Percentiles rank a stretch among this genome's conserved stretches.
Conservation (phyloP, 2,113 vertebrate species). For the Nyctibius bracteatus region DNA sequence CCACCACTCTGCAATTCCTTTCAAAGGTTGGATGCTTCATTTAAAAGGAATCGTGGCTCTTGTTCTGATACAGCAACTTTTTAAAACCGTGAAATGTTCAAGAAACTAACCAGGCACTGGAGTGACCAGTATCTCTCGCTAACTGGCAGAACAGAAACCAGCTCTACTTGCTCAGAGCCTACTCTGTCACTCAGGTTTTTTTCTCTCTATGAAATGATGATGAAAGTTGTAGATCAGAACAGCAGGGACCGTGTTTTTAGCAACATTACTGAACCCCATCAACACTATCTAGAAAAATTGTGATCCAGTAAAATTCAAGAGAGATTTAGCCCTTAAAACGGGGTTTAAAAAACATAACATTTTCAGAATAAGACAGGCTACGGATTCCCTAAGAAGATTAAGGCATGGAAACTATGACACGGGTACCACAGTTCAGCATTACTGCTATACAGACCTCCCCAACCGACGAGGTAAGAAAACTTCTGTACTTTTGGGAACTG, state of each 20-base stretch:
- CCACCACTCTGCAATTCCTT: fast-evolving
- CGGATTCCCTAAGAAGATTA: background rate
- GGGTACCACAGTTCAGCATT: background rate
- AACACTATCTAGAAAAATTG: background rate
- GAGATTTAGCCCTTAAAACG: background rate
- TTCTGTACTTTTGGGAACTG: background rate
- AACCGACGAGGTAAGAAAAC: background rate
- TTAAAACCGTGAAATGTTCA: fast-evolving
- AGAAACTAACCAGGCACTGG: background rate
- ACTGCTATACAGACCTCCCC: background rate
- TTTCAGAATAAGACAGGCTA: background rate
- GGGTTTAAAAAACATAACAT: background rate
- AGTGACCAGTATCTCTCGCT: fast-evolving
- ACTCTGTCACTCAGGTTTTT: background rate
- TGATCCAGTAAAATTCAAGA: background rate
- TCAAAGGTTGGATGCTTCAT: background rate
- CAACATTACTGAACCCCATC: background rate
- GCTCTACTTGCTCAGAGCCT: background rate
- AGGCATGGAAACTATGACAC: background rate
- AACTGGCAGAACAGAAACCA: too few relatives aligned
- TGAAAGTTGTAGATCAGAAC: background rate
- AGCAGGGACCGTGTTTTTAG: fast-evolving
- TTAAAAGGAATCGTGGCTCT: fast-evolving
- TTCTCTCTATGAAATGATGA: background rate
- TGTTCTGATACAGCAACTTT: fast-evolving